Conservation (phyloP, 2,888 invertebrate species). For the Dasypolia templi region DNA sequence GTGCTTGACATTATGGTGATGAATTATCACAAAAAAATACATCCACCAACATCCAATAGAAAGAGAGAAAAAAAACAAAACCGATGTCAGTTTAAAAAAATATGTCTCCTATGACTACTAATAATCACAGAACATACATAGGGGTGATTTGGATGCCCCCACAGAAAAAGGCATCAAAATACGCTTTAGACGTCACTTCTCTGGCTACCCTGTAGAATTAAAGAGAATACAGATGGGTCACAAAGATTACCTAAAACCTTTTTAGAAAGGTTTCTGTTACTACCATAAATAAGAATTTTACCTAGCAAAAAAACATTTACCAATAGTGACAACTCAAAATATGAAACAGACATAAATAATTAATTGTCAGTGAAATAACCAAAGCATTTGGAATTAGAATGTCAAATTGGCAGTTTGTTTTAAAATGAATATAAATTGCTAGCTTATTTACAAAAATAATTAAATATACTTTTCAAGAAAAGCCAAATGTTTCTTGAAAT, state of each 20-base stretch:
- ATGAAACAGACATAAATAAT: conserved; percentile 18
- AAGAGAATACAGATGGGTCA: background rate
- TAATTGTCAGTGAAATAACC: background rate
- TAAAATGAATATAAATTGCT: conserved; percentile 35
- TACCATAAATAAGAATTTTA: background rate
- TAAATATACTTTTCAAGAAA: background rate
- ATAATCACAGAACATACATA: too few relatives aligned
- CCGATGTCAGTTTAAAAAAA: too few relatives aligned
- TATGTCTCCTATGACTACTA: too few relatives aligned
- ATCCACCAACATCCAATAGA: too few relatives aligned
- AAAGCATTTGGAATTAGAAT: conserved; percentile 51
- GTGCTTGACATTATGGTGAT: too few relatives aligned
- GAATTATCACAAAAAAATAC: too few relatives aligned
- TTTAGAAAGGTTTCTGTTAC: background rate
- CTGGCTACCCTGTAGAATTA: too few relatives aligned
- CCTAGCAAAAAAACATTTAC: background rate
- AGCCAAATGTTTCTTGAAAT: conserved; percentile 15
- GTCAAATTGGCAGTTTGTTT: conserved; percentile 40
- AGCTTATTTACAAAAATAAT: conserved; percentile 24
- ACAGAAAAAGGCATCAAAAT: too few relatives aligned
- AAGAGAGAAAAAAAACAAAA: too few relatives aligned
- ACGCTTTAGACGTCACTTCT: too few relatives aligned
- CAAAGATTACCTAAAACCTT: background rate
- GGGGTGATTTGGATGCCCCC: too few relatives aligned
- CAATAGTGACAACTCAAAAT: conserved; percentile 14